Percentiles rank a stretch among this genome's conserved stretches.
These are phyloP conservation scores for Antennarius maculatus DNA, from an alignment of 2,797 vertebrate genomes.

Conservation along the genomic window DNA sequence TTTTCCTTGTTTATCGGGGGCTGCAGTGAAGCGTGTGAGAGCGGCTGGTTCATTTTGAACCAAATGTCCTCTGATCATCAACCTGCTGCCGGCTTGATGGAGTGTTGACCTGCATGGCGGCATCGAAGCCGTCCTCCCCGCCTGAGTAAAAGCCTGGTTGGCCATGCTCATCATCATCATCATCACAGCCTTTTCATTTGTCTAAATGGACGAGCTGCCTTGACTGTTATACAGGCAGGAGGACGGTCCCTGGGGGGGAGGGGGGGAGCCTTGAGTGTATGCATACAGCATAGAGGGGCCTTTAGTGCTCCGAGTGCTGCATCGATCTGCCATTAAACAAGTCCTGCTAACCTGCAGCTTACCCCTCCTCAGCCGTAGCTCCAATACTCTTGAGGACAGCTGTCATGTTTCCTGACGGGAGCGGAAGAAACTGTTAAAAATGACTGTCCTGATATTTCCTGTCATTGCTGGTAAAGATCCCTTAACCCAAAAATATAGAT, in stretches of 20 bases:
- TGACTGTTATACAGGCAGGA: conserved; percentile 49
- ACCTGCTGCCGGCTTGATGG: conserved; percentile 28
- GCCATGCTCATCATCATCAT: conserved; percentile 44
- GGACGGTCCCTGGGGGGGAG: conserved; percentile 61
- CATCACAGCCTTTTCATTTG: conserved; percentile 79
- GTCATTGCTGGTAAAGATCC: background rate
- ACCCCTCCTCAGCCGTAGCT: conserved; percentile 26
- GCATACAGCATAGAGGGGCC: conserved; percentile 57
- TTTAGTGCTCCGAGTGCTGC: conserved; percentile 58
- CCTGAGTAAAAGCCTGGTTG: conserved; percentile 54
- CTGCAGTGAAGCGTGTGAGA: conserved; percentile 4
- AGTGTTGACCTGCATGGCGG: conserved; percentile 25
- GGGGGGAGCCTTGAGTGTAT: conserved; percentile 38
- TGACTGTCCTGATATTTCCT: conserved; percentile 10
- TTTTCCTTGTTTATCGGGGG: conserved; percentile 27
- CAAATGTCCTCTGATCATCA: conserved; percentile 26
- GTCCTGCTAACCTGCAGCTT: conserved; percentile 46
- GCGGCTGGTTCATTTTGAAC: conserved; percentile 15
- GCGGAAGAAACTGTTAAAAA: conserved; percentile 32
- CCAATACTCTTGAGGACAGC: conserved; percentile 25
- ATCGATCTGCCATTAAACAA: conserved; percentile 72
- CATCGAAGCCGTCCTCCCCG: conserved; percentile 21
- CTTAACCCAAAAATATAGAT: background rate
- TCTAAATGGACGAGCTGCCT: conserved; percentile 72
- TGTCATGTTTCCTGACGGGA: conserved; percentile 9